Evolutionary conservation across 2,113 vertebrate species (phyloP), one percentile per base, ranked within the genome.

Genomic region (Tichodroma muraria): DNA sequence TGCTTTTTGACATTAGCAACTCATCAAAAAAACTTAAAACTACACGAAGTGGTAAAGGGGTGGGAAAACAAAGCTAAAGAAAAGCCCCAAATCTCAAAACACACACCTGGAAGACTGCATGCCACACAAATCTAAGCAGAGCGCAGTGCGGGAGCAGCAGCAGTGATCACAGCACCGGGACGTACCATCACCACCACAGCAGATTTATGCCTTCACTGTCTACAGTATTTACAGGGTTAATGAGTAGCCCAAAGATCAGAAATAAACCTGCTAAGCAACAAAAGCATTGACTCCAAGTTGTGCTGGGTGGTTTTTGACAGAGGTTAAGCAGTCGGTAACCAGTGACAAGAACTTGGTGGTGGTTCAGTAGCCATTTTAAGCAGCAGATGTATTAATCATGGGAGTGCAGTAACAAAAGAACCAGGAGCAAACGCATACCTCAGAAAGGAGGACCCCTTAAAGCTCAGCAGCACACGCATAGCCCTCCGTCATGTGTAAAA

Each of bases 241-340:
- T 4, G 31, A 82, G 87, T 0, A 90, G 92, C 83, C 87, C 47
- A 11, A 82, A 96, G 79, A 97, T 83, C 91, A 97, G 95, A 96
- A 96, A 94, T 85, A 76, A 83, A 94, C 95, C 96, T 95, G 83
- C 95, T 96, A 97, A 97, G 95, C 96, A 97, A 97, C 94, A 95
- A 95, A 94, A 94, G 92, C 94, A 97, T 96, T 93, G 88, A 84
- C 95, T 95, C 81, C 54, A 89, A 96, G 88, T 90, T 84, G 79
- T 77, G 82, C 54, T 71, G 92, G 91, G 94, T 94, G 79, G 88
- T 84, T 92, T 94, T 20, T 75, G 85, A 95, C 96, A 96, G 70
- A 83, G 88, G 85, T 94, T 92, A 97, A 92, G 85, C 96, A 80
- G 89, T 28, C 76, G 24, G 82, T 84, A 94, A 93, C 80, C 64